A percentile compares a stretch with the other conserved stretches of the same genome.
Evolutionary conservation across 1,140 invertebrate genomes (phyloP).

Genomic region (Octopus bimaculoides): DNA sequence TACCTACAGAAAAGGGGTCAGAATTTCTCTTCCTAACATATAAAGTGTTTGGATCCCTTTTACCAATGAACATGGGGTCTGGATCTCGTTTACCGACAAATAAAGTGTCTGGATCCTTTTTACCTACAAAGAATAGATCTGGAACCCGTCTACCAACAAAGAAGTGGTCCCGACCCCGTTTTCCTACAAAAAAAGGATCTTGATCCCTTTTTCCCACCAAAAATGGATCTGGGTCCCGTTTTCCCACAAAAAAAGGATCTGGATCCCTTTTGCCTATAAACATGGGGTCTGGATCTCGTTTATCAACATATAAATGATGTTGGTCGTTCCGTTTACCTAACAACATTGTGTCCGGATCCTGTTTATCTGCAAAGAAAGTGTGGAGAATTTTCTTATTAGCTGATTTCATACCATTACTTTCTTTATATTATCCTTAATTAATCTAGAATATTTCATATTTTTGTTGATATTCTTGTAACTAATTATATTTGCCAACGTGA

Average conservation of each 20-base stretch:
- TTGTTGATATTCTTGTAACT: no score
- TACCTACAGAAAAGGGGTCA: constrained; percentile 8
- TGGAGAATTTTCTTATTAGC: neutral
- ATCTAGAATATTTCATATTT: no score
- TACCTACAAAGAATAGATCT: constrained; percentile 11
- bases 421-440: no score
- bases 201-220: constrained; percentile 22
- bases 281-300: neutral
- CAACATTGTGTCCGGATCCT: constrained; percentile 6
- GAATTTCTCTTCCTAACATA: constrained; percentile 19
- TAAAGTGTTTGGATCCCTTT: constrained; percentile 11
- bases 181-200: constrained; percentile 11
- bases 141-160: neutral
- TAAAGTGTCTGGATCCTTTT: neutral
- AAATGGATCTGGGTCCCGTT: constrained; percentile 8
- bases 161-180: neutral
- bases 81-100: constrained; percentile 20
- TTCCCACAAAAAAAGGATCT: constrained; percentile 10
- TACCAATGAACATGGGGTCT: constrained; percentile 22
- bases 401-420: no score
- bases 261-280: constrained; percentile 14
- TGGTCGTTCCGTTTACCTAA: constrained; percentile 17
- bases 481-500: no score
- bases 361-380: neutral
- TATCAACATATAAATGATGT: no score